Evolutionary conservation across 2,888 invertebrate species (phyloP).

Genomic region (Beris morrisii): DNA sequence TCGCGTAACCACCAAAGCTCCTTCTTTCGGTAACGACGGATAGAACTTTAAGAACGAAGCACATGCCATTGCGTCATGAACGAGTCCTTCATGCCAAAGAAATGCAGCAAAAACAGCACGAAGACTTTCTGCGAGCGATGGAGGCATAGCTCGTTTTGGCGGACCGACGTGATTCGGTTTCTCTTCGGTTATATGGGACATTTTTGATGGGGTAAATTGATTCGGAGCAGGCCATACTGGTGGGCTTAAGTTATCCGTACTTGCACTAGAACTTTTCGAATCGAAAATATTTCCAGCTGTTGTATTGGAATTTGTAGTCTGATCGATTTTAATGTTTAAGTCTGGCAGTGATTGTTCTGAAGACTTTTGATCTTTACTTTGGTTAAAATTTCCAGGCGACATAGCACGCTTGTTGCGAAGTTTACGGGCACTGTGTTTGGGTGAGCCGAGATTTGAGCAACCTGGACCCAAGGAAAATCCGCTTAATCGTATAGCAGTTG

Average conservation of each 20-base stretch:
- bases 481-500: conserved; percentile 56
- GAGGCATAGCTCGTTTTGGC: conserved; percentile 83
- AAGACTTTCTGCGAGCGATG: conserved; percentile 87
- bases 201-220: conserved; percentile 28
- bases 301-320: conserved; percentile 44
- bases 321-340: conserved; percentile 46
- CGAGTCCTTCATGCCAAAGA: conserved; percentile 95
- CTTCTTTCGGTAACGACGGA: conserved; percentile 80
- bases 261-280: conserved; percentile 43
- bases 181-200: conserved; percentile 20
- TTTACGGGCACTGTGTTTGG: conserved; percentile 49
- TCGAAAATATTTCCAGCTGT: conserved; percentile 35
- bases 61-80: conserved; percentile 97
- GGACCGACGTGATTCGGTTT: conserved; percentile 44
- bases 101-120: conserved; percentile 96
- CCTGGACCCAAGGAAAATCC: conserved; percentile 54
- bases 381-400: conserved; percentile 29
- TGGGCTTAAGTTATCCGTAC: conserved; percentile 47
- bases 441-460: conserved; percentile 52
- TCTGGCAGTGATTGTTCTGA: conserved; percentile 35
- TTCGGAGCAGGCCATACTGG: conserved; percentile 43
- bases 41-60: conserved; percentile 95
- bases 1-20: conserved; percentile 72
- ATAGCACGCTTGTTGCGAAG: conserved; percentile 40
- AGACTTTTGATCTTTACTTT: conserved; percentile 22